Percentiles rank a stretch among this genome's conserved stretches.
Evolutionary conservation across 2,888 invertebrate genomes (phyloP).

Genomic region (Gymnosoma rotundatum): DNA sequence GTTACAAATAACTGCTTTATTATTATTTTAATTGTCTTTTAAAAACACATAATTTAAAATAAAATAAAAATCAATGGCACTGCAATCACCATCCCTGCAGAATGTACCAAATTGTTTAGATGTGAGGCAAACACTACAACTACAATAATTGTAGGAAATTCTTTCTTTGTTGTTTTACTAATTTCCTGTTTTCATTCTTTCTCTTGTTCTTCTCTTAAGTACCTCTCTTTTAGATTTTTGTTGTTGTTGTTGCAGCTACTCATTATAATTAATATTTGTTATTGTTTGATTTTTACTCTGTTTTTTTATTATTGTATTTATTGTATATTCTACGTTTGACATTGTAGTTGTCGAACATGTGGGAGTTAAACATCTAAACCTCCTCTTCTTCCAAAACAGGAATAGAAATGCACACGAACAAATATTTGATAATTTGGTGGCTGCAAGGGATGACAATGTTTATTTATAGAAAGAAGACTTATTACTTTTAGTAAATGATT

Average conservation of each 20-base stretch:
- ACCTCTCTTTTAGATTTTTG: background rate
- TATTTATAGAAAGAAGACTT: background rate
- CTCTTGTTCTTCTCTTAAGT: conserved; percentile 1
- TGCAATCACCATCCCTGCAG: background rate
- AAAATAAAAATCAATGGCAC: background rate
- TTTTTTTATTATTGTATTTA: conserved; percentile 14
- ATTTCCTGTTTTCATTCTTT: conserved; percentile 10
- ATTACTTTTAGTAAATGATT: conserved; percentile 21
- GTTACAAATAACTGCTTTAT: too few relatives aligned
- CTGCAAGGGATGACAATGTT: conserved; percentile 52
- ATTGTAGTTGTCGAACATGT: conserved; percentile 23
- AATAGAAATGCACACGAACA: background rate
- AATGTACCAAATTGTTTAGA: background rate
- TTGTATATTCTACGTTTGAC: conserved; percentile 5
- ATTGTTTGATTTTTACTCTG: conserved; percentile 35
- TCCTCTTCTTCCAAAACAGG: background rate
- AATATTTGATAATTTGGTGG: conserved; percentile 14
- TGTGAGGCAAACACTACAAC: background rate
- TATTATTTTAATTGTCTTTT: too few relatives aligned
- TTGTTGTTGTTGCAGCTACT: conserved; percentile 17
- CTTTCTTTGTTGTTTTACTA: conserved; percentile 22
- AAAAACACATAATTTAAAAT: too few relatives aligned
- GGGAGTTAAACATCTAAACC: conserved; percentile 41
- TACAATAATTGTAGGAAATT: background rate
- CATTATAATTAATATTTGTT: conserved; percentile 55